Evolutionary conservation across 2,113 vertebrate genomes (phyloP).

Genomic region (Platysteira castanea): DNA sequence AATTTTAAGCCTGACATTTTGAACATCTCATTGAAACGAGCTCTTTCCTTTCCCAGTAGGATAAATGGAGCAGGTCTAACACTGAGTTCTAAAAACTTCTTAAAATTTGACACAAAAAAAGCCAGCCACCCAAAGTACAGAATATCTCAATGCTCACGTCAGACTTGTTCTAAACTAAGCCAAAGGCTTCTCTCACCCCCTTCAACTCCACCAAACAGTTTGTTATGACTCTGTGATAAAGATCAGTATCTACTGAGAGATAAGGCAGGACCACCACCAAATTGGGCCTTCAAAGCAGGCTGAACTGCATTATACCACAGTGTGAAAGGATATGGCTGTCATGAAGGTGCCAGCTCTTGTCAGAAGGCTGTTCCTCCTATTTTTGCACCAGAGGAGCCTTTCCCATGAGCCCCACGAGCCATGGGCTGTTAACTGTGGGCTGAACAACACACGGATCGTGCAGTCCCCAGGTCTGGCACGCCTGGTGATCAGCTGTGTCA

Average conservation of each 20-base stretch:
- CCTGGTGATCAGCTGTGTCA: not conserved
- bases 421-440: not conserved
- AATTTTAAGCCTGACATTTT: not conserved
- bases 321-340: conserved; percentile 70
- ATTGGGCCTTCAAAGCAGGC: conserved; percentile 67
- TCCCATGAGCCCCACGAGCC: not conserved
- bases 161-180: not conserved
- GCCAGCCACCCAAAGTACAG: not conserved
- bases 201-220: conserved; percentile 46
- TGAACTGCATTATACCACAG: conserved; percentile 46
- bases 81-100: not conserved
- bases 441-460: rapidly evolving
- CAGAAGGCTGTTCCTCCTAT: conserved; percentile 11
- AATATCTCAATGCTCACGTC: not conserved
- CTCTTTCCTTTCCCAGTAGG: not conserved
- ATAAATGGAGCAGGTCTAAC: not conserved
- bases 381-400: not conserved
- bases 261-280: conserved; percentile 64
- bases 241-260: conserved; percentile 71
- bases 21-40: not conserved
- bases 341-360: conserved; percentile 33
- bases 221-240: conserved; percentile 71
- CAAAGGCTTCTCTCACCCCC: not conserved
- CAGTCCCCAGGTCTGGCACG: rapidly evolving
- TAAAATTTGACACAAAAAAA: not conserved